Percentiles rank a stretch among this genome's conserved stretches.
phyloP scores from a whole-genome alignment of 1,140 invertebrate species.

The Habropoda laboriosa region DNA sequence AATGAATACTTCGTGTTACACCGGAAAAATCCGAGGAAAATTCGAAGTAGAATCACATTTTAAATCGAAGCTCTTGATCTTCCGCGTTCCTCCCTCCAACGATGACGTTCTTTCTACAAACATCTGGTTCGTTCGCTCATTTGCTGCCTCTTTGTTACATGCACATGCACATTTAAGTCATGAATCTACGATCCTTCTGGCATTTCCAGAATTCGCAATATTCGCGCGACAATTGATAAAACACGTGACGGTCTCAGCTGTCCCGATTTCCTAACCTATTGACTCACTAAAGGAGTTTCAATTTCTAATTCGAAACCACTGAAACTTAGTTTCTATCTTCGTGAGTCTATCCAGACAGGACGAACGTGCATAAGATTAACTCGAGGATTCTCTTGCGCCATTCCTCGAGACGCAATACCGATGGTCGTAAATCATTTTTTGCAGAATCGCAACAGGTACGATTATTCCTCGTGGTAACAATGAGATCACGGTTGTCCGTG shows the following conservation, averaged over 20 bases:
- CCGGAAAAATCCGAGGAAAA: conserved; percentile 36
- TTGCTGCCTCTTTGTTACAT: neutral
- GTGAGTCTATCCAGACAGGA: neutral
- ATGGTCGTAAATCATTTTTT: conserved; percentile 26
- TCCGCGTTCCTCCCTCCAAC: neutral
- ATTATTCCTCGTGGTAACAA: conserved; percentile 18
- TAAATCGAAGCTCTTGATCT: neutral
- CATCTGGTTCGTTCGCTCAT: neutral
- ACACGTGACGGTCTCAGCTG: neutral
- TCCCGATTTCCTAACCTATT: conserved; percentile 34
- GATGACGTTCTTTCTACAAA: neutral
- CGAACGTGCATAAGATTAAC: no score
- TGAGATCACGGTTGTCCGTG: conserved; percentile 10
- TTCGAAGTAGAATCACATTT: conserved; percentile 12
- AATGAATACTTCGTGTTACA: neutral
- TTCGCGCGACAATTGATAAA: conserved; percentile 3
- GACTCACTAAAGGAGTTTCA: conserved; percentile 22
- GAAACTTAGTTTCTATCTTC: neutral
- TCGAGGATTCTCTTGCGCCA: neutral
- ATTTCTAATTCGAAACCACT: conserved; percentile 28
- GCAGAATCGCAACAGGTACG: neutral
- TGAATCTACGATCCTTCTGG: neutral
- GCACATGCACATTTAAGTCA: neutral
- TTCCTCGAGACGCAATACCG: neutral
- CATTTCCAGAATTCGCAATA: neutral